phyloP scores from a whole-genome alignment of 2,113 vertebrate genomes.

The Nothocercus julius region DNA sequence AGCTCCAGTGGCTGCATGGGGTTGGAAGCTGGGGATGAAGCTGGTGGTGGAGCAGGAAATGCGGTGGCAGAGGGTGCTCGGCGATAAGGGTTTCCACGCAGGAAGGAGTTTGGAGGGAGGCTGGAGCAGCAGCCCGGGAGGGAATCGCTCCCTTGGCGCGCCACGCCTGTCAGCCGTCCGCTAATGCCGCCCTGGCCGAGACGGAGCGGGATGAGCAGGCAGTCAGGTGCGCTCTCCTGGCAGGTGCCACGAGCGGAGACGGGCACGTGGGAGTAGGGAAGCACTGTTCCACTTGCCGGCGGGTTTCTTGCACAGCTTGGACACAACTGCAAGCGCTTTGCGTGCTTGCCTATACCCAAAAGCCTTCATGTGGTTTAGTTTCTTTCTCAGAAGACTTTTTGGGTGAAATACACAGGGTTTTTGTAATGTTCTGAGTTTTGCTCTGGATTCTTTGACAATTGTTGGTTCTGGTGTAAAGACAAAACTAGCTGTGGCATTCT shows the following conservation, averaged over 20 bases:
- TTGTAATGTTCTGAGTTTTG: background rate
- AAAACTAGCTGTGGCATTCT: background rate
- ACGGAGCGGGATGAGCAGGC: rapidly evolving
- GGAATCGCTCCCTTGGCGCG: too few species aligned
- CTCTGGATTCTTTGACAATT: background rate
- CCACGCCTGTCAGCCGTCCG: too few species aligned
- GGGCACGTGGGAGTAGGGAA: rapidly evolving
- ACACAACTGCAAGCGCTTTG: background rate
- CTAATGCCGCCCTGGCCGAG: too few species aligned
- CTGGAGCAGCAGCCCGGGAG: too few species aligned
- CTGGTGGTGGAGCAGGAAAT: background rate
- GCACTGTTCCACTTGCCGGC: background rate
- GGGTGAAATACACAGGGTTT: background rate
- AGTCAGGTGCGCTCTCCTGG: background rate
- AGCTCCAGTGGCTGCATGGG: background rate
- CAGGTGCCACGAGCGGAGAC: background rate
- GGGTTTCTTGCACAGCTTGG: background rate
- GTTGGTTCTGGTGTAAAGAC: background rate
- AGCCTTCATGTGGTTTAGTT: background rate
- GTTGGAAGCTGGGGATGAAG: background rate
- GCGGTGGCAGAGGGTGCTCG: background rate
- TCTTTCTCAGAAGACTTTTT: background rate
- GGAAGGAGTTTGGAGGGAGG: too few species aligned
- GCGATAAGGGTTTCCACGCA: background rate
- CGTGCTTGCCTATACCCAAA: background rate